A percentile compares a stretch with the other conserved stretches of the same genome.
Conservation (phyloP, 2,113 vertebrate species). For the Channa maculata region DNA sequence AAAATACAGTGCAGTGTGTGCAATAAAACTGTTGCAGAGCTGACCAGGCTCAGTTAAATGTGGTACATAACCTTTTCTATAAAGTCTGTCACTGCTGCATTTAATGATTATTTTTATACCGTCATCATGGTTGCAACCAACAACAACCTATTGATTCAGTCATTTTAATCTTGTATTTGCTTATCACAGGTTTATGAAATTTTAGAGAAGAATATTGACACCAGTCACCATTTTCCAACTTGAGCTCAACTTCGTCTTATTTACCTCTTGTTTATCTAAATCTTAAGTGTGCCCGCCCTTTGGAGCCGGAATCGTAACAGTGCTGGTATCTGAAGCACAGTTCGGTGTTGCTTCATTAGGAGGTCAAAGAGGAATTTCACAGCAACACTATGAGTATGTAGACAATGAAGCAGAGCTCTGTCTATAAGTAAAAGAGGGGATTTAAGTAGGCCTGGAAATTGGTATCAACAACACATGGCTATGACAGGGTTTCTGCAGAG, state of each 20-base stretch:
- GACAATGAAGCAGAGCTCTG: slow-evolving; percentile 1
- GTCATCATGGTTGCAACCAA: background rate
- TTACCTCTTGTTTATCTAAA: background rate
- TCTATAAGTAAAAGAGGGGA: background rate
- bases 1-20: slow-evolving; percentile 35
- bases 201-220: too few relatives aligned
- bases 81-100: background rate
- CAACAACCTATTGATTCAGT: background rate
- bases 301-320: background rate
- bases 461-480: background rate
- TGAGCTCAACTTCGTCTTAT: too few relatives aligned
- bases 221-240: too few relatives aligned
- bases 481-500: background rate
- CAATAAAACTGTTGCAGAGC: slow-evolving; percentile 30
- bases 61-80: background rate
- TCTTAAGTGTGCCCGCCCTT: background rate
- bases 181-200: too few relatives aligned
- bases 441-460: background rate
- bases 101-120: background rate
- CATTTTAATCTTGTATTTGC: too few relatives aligned
- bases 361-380: slow-evolving; percentile 70
- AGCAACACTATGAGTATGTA: slow-evolving; percentile 40
- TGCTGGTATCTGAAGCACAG: slow-evolving; percentile 25
- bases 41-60: slow-evolving; percentile 24
- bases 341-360: slow-evolving; percentile 41